These are phyloP conservation scores for Drosophila grimshawi DNA, from an alignment of 1,140 invertebrate species.

Conservation along the genomic window DNA sequence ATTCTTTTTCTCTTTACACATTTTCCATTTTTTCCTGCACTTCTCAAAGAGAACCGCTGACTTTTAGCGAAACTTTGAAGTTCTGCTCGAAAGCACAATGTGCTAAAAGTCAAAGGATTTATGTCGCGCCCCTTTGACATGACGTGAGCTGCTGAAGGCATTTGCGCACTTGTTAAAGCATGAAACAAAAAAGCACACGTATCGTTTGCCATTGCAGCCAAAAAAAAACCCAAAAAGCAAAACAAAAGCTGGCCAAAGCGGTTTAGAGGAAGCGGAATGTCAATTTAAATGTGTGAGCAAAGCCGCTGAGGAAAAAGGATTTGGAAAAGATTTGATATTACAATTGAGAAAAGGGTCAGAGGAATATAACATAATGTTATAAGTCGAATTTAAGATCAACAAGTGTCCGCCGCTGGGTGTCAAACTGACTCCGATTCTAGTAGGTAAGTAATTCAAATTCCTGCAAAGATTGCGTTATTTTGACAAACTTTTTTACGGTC, in stretches of 20 bases:
- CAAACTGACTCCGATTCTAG: no score
- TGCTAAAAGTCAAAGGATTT: conserved; percentile 37
- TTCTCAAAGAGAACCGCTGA: conserved; percentile 26
- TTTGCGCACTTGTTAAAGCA: conserved; percentile 25
- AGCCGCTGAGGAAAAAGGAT: neutral
- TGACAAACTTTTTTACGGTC: no score
- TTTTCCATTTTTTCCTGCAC: neutral
- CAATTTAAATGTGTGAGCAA: conserved; percentile 3
- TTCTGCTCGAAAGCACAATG: conserved; percentile 47
- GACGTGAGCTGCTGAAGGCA: conserved; percentile 17
- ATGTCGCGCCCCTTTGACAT: conserved; percentile 24
- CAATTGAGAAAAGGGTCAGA: neutral
- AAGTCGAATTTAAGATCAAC: neutral
- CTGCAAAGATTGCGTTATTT: no score
- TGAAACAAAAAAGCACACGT: neutral
- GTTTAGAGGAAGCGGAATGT: conserved; percentile 23
- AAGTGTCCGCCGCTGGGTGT: neutral
- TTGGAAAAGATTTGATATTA: neutral
- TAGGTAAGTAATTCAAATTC: no score
- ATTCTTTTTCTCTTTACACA: conserved; percentile 1
- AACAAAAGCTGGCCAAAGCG: neutral
- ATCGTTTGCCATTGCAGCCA: neutral
- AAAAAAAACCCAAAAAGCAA: neutral
- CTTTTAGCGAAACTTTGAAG: conserved; percentile 49
- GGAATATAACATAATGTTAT: neutral